Evolutionary conservation across 2,888 invertebrate species (phyloP).

Genomic region (Cerceris rybyensis): DNA sequence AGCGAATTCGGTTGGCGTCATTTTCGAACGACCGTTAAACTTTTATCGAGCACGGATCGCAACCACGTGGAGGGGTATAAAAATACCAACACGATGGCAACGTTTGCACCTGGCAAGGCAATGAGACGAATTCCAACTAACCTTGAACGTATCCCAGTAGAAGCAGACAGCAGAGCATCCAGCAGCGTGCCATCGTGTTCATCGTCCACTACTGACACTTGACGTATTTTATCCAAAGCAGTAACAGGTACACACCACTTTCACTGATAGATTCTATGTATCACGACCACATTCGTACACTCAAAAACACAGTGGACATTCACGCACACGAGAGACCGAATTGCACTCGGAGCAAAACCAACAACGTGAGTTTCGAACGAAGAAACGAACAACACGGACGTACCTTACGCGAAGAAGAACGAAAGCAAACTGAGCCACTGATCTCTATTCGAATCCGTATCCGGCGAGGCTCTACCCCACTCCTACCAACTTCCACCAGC

Average conservation of each 20-base stretch:
- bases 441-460: conserved; percentile 45
- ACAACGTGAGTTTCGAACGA: conserved; percentile 18
- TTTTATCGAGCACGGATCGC: too few relatives aligned
- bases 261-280: conserved; percentile 24
- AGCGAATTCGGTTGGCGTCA: background rate
- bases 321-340: background rate
- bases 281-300: conserved; percentile 47
- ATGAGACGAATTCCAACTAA: conserved; percentile 1
- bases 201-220: conserved; percentile 34
- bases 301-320: background rate
- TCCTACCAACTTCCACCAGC: conserved; percentile 15
- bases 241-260: background rate
- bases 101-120: too few relatives aligned
- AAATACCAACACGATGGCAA: too few relatives aligned
- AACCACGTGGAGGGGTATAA: background rate
- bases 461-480: conserved; percentile 24
- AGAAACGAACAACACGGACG: background rate
- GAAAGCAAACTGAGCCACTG: conserved; percentile 55
- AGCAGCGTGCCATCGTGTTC: conserved; percentile 34
- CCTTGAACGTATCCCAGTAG: conserved; percentile 49
- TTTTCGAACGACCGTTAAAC: background rate
- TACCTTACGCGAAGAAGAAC: conserved; percentile 34
- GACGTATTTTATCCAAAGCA: conserved; percentile 22
- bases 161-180: conserved; percentile 37
- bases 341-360: background rate